phyloP scores from a whole-genome alignment of 2,113 vertebrate genomes.

The Daboia siamensis region DNA sequence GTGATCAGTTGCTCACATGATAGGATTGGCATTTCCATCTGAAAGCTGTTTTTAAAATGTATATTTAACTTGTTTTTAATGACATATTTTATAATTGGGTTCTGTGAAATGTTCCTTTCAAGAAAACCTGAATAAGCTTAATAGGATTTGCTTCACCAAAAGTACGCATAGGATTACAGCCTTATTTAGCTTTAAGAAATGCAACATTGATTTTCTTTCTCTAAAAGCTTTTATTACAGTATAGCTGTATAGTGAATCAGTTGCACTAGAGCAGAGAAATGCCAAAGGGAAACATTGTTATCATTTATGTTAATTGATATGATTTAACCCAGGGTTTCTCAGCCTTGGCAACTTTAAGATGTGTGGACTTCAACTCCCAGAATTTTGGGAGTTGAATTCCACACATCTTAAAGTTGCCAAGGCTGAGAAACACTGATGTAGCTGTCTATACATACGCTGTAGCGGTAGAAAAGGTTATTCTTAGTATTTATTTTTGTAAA shows the following conservation, averaged over 20 bases:
- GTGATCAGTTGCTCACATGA: not conserved
- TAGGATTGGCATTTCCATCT: not conserved
- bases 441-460: not conserved
- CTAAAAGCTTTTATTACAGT: not conserved
- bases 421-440: not conserved
- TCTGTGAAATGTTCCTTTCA: not conserved
- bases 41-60: not conserved
- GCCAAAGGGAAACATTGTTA: not conserved
- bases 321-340: not conserved
- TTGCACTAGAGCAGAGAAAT: not conserved
- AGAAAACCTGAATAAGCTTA: not conserved
- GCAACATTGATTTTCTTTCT: not conserved
- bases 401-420: not conserved
- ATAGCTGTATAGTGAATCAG: not conserved
- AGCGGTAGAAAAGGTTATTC: not conserved
- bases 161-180: not conserved
- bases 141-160: not conserved
- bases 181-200: constrained; percentile 8
- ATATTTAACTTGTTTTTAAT: not conserved
- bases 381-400: not conserved
- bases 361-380: not conserved
- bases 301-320: not conserved
- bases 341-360: not conserved
- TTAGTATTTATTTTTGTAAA: not conserved
- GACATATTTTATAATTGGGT: not conserved